phyloP scores from a whole-genome alignment of 2,797 vertebrate species.

The Leptatherina wallacei region DNA sequence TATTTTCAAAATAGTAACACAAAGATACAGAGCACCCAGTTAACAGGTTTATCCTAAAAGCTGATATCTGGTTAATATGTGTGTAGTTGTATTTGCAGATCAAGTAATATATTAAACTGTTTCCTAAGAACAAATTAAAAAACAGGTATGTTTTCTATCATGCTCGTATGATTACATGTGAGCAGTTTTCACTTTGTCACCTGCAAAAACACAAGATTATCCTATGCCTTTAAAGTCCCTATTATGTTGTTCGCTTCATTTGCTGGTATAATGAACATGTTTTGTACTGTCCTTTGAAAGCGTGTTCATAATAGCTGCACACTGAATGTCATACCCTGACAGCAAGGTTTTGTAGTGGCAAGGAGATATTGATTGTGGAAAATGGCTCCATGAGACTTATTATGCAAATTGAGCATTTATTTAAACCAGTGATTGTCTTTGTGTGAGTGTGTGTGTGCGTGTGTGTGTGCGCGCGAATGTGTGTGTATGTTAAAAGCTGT shows the following conservation, averaged over 20 bases:
- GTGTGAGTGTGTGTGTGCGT: neutral
- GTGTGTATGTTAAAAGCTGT: no score
- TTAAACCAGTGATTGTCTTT: neutral
- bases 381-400: constrained; percentile 19
- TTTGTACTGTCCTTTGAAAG: neutral
- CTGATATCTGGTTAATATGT: neutral
- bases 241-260: constrained; percentile 29
- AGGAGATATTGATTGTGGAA: constrained; percentile 14
- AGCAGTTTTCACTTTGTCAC: constrained; percentile 13
- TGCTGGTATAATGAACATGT: constrained; percentile 9
- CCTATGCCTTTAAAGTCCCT: constrained; percentile 6
- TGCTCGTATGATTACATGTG: neutral
- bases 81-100: neutral
- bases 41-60: neutral
- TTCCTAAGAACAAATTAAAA: neutral
- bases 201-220: constrained; percentile 1
- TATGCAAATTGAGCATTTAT: constrained; percentile 22
- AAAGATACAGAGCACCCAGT: neutral
- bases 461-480: neutral
- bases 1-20: neutral
- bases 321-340: constrained; percentile 25
- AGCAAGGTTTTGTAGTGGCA: constrained; percentile 7
- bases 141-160: constrained; percentile 1
- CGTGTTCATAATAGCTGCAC: constrained; percentile 19
- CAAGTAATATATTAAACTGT: neutral